Conservation (phyloP, 2,888 invertebrate genomes). For the Lymantria dispar region DNA sequence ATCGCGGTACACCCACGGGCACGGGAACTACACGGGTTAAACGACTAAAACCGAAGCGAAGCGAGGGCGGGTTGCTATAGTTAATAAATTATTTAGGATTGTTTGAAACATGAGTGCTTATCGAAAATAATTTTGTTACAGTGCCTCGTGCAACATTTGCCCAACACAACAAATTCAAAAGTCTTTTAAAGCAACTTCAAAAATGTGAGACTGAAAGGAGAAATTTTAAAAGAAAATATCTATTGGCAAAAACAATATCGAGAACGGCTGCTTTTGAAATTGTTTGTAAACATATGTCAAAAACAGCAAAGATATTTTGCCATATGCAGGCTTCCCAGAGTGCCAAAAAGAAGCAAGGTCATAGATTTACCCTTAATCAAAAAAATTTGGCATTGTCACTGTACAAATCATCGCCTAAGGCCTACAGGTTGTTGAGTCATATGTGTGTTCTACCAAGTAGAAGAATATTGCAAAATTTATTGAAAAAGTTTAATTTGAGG, state of each 20-base stretch:
- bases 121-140: no score
- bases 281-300: not conserved
- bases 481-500: constrained; percentile 2
- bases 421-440: not conserved
- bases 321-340: not conserved
- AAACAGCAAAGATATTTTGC: not conserved
- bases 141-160: not conserved
- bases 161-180: not conserved
- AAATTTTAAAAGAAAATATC: not conserved
- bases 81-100: no score
- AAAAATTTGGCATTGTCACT: constrained; percentile 6
- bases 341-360: not conserved
- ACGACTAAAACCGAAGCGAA: no score
- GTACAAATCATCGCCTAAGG: constrained; percentile 4
- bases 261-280: not conserved
- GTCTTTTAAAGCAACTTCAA: not conserved
- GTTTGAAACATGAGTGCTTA: no score
- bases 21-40: no score
- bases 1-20: no score
- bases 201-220: not conserved
- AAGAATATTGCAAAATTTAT: constrained; percentile 9
- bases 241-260: not conserved
- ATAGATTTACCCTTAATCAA: constrained; percentile 3
- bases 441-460: not conserved
- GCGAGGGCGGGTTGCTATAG: no score